Base-by-base conservation (phyloP, 2,888 invertebrate species). In the Axea sp. region DNA sequence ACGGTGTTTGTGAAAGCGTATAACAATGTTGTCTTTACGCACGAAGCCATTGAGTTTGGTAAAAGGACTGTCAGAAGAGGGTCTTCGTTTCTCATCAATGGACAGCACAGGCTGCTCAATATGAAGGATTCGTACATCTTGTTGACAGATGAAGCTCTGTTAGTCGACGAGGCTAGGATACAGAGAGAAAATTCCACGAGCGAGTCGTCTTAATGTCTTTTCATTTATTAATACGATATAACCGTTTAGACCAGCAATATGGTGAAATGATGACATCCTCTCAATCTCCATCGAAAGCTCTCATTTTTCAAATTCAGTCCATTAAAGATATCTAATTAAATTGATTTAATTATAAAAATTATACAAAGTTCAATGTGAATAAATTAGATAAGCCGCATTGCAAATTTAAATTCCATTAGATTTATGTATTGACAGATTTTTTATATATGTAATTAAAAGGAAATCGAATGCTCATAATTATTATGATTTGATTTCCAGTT, bases 1-100 rank as follows among this genome's bases (percentile, higher is more conserved):
- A 89, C 90, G 1, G 90, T 93, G 26, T 92, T 95, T 82, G 89
- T 94, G 7, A 92, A 91, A 82, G 92, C 93, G 0, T 95, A 95
- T 88, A 94, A 93, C 82, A 93, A 91, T 79, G 91, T 94, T 0
- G 92, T 94, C 68, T 90, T 92, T 3, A 90, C 91, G 19, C 92
- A 92, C 79, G 94, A 95, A 84, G 93, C 94, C 15, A 91, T 95
- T 5, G 95, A 95, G 82, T 89, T 94, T 69, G 94, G 95, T 0
- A 91, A 92, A 79, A 91, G 92, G 47, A 93, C 93, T 0, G 86
- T 95, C 8, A 87, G 93, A 43, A 89, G 94, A 8, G 92, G 93
- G 8, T 92, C 92, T 0, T 91, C 91, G 0, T 83, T 92, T 2
- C 88, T 92, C 11, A 88, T 91, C 0, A 90, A 90, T 68, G 90